phyloP scores from a whole-genome alignment of 2,888 invertebrate genomes.

The Chrysolina haemoptera region DNA sequence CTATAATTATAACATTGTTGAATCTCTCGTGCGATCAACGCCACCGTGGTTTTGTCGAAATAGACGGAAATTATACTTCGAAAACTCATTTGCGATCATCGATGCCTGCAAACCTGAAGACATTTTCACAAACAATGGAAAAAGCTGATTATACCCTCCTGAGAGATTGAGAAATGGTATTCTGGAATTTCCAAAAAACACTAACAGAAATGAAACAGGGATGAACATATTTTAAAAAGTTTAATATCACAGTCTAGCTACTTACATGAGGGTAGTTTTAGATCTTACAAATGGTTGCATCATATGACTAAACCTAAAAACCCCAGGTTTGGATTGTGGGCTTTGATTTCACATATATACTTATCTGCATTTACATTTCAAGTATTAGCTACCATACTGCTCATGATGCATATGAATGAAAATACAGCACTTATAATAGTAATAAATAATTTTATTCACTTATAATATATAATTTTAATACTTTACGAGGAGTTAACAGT shows the following conservation, averaged over 20 bases:
- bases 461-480: not conserved
- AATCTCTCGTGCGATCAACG: too few species aligned
- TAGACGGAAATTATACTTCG: too few species aligned
- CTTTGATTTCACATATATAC: not conserved
- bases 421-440: not conserved
- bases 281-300: not conserved
- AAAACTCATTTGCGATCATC: too few species aligned
- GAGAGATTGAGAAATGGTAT: too few species aligned
- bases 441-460: conserved; percentile 1
- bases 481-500: not conserved
- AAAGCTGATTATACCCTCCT: too few species aligned
- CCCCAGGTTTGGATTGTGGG: not conserved
- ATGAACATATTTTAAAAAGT: conserved; percentile 12
- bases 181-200: too few species aligned
- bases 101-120: too few species aligned
- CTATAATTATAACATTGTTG: too few species aligned
- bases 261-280: not conserved
- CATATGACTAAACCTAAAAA: not conserved
- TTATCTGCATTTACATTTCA: not conserved
- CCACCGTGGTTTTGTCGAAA: too few species aligned
- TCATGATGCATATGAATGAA: not conserved
- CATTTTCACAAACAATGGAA: too few species aligned
- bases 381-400: not conserved
- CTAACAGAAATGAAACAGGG: not conserved
- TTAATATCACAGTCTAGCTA: conserved; percentile 41